Evolutionary conservation across 2,113 vertebrate genomes (phyloP), one percentile per base, ranked within the genome.

Genomic region (Saimiri boliviensis): DNA sequence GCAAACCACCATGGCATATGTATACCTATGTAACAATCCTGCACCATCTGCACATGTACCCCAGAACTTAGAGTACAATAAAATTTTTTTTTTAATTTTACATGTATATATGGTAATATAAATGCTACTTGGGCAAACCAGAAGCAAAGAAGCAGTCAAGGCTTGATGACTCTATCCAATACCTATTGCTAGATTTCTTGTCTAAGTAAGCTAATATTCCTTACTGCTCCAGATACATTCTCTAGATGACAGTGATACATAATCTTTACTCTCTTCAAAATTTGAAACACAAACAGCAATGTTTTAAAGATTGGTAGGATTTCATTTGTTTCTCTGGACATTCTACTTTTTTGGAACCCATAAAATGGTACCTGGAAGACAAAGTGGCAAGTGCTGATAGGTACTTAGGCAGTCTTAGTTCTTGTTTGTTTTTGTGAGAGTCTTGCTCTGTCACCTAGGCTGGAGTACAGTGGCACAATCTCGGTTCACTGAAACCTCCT

Each of bases 251-350:
- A 76, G 70, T 25, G 11, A 80, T 32, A 74, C 2, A 77, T 60
- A 40, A 76, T 68, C 86, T 40, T 74, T 63, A 70, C 32, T 74
- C 32, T 84, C 37, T 89, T 88, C 60, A 84, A 92, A 93, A 85
- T 60, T 52, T 80, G 66, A 97, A 94, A 86, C 4, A 27, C 47
- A 91, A 90, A 83, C 9, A 84, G 19, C n/a, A 94, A 81, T n/a
- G 0, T 45, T 93, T 77, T 83, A 58, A 89, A 70, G n/a, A 77
- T 25, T 6, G 14, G 12, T 35, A 91, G 63, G 58, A 83, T 12
- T 91, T 8, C 68, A 45, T 37, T 86, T 89, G 20, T 85, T 84
- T 93, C 47, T 85, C 79, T 91, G n/a, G 71, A 45, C 5, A 73
- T 71, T 40, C 74, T 40, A 70, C 21, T 17, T 88, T 90, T 54